Conservation (phyloP, 1,140 invertebrate genomes). For the Plutomurus gul region DNA sequence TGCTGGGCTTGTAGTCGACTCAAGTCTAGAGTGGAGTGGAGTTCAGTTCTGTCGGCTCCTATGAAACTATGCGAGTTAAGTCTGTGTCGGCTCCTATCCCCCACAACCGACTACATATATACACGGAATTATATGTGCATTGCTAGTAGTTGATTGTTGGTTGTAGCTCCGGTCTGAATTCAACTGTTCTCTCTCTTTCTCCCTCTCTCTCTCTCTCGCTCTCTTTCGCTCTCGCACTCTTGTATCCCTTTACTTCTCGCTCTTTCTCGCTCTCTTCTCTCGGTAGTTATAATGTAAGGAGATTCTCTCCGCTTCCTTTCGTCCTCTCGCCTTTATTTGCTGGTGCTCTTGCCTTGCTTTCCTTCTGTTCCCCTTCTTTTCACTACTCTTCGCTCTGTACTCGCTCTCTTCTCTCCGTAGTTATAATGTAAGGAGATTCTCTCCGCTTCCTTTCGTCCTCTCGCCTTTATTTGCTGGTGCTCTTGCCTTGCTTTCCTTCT, state of each 20-base stretch:
- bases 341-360: background rate
- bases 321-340: background rate
- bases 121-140: too few species aligned
- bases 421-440: too few species aligned
- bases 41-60: too few species aligned
- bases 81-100: background rate
- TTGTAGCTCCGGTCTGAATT: too few species aligned
- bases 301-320: slow-evolving; percentile 4
- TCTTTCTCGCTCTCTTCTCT: too few species aligned
- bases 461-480: background rate
- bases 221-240: background rate
- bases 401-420: too few species aligned
- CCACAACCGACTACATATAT: too few species aligned
- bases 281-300: too few species aligned
- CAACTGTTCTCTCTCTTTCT: background rate
- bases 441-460: background rate
- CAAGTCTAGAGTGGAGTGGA: background rate
- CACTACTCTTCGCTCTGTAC: too few species aligned
- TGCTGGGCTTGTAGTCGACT: background rate
- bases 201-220: background rate
- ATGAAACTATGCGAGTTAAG: too few species aligned
- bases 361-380: background rate
- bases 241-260: too few species aligned
- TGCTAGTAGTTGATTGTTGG: too few species aligned
- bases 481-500: background rate